Conservation (phyloP, 2,113 vertebrate species). For the Machaerirhynchus nigripectus region DNA sequence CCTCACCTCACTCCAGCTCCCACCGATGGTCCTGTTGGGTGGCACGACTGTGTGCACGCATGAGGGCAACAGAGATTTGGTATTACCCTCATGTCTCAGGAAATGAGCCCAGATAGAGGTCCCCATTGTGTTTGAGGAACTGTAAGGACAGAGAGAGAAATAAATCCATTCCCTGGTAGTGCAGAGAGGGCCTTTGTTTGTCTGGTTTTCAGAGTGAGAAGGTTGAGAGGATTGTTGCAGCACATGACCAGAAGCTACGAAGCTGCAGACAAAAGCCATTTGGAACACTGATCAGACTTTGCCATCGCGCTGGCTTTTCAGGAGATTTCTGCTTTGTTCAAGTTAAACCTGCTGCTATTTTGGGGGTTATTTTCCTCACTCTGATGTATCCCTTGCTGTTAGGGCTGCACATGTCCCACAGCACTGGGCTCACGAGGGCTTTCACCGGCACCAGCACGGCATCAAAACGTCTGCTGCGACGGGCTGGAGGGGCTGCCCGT, state of each 20-base stretch:
- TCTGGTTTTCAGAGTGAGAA: not conserved
- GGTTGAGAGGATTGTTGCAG: slow-evolving; percentile 16
- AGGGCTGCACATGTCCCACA: not conserved
- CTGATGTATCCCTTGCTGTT: not conserved
- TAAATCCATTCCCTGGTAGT: not conserved
- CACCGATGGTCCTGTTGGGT: fast-evolving
- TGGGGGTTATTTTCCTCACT: not conserved
- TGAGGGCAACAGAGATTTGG: not conserved
- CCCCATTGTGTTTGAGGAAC: not conserved
- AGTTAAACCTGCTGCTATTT: not conserved
- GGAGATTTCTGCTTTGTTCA: not conserved
- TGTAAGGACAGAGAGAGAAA: not conserved
- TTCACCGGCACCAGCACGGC: not conserved
- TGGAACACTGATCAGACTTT: not conserved
- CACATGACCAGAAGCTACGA: slow-evolving; percentile 13
- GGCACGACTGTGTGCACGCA: fast-evolving
- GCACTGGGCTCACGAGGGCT: fast-evolving
- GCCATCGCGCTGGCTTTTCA: not conserved
- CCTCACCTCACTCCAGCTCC: fast-evolving
- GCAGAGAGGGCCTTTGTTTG: slow-evolving; percentile 33
- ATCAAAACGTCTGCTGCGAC: not conserved
- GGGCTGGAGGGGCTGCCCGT: not conserved
- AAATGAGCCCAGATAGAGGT: not conserved
- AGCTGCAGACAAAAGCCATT: slow-evolving; percentile 25
- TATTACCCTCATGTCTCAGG: not conserved